A percentile compares a stretch with the other conserved stretches of the same genome.
Evolutionary conservation across 2,797 vertebrate genomes (phyloP).

Genomic region (Argya squamiceps): DNA sequence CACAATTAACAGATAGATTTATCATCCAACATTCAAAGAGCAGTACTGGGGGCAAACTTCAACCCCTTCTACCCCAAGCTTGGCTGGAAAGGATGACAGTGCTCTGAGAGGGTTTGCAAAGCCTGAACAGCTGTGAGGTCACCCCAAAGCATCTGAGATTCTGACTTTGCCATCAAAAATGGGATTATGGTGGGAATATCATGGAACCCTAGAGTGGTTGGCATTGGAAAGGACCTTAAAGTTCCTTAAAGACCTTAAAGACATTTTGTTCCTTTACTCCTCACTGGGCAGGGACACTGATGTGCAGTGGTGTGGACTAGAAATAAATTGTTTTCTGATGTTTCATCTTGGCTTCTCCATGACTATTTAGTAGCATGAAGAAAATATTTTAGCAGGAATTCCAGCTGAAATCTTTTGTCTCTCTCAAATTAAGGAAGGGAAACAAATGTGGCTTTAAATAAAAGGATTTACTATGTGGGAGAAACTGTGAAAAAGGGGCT

Average conservation of each 20-base stretch:
- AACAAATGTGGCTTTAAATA: not conserved
- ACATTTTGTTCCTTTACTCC: too few species aligned
- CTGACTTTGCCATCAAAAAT: not conserved
- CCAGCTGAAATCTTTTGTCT: not conserved
- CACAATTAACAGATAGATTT: not conserved
- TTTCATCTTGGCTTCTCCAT: not conserved
- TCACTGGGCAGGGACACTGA: not conserved
- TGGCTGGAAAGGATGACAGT: not conserved
- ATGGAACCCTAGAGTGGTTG: not conserved
- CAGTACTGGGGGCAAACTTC: not conserved
- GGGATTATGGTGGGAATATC: not conserved
- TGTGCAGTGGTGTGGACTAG: not conserved
- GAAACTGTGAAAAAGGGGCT: not conserved
- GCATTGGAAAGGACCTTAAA: not conserved
- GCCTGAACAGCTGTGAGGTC: not conserved
- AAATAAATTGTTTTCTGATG: not conserved
- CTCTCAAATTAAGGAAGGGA: not conserved
- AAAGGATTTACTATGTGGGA: not conserved
- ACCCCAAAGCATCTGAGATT: not conserved
- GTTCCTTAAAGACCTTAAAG: not conserved
- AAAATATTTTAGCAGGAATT: not conserved
- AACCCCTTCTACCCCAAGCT: accelerated
- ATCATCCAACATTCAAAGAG: not conserved
- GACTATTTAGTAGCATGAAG: not conserved
- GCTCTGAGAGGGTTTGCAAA: not conserved